A percentile compares a stretch with the other conserved stretches of the same genome.
phyloP scores from a whole-genome alignment of 2,888 invertebrate genomes.

The Leptinotarsa juncta region DNA sequence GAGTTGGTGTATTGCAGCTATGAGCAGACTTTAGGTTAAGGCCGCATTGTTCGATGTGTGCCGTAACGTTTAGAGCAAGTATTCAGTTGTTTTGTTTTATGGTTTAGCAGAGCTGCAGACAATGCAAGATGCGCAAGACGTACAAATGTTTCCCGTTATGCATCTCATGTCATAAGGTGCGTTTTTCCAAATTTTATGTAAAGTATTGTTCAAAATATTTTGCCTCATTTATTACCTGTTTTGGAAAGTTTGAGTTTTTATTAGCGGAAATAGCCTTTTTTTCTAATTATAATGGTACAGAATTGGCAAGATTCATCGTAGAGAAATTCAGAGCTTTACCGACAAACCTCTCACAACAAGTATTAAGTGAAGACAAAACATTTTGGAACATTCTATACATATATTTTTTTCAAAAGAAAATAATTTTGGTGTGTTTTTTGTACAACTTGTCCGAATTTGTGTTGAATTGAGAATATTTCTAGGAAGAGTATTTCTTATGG shows the following conservation, averaged over 20 bases:
- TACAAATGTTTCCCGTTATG: conserved; percentile 58
- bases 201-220: not conserved
- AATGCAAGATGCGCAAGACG: conserved; percentile 57
- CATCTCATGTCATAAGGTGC: conserved; percentile 57
- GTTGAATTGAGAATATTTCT: too few relatives aligned
- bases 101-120: conserved; percentile 55
- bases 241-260: not conserved
- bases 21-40: conserved; percentile 22
- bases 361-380: too few relatives aligned
- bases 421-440: too few relatives aligned
- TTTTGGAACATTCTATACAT: too few relatives aligned
- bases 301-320: too few relatives aligned
- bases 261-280: too few relatives aligned
- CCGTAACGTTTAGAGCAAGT: conserved; percentile 29
- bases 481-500: too few relatives aligned
- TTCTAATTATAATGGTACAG: too few relatives aligned
- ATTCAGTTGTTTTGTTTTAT: conserved; percentile 49
- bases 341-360: too few relatives aligned
- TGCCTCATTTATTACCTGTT: not conserved
- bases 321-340: too few relatives aligned
- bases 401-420: too few relatives aligned
- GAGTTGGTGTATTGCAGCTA: conserved; percentile 24
- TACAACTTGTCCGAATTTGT: too few relatives aligned
- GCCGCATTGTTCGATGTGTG: conserved; percentile 21
- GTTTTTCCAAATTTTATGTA: conserved; percentile 36